Conservation (phyloP, 2,113 vertebrate genomes). For the Mionectes macconnelli region DNA sequence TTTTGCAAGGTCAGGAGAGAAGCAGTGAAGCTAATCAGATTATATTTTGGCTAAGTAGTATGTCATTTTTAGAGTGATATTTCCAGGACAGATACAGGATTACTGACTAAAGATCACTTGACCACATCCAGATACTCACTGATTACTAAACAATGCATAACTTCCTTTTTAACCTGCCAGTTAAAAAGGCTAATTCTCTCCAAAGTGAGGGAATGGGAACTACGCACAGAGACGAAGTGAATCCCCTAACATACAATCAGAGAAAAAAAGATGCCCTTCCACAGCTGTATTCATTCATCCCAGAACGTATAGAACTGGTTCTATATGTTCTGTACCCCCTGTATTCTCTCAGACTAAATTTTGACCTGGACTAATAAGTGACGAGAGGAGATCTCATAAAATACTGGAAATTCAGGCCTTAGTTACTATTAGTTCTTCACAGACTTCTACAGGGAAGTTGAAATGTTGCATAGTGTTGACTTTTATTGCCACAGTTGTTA, state of each 20-base stretch:
- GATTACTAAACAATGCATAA: background rate
- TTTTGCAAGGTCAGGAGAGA: background rate
- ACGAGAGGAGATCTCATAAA: background rate
- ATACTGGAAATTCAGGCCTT: background rate
- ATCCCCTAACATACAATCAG: background rate
- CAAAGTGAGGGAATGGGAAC: background rate
- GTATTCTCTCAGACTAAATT: background rate
- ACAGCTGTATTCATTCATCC: background rate
- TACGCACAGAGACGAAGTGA: background rate
- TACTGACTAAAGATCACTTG: background rate
- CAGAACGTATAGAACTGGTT: background rate
- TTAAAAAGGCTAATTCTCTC: background rate
- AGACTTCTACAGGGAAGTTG: background rate
- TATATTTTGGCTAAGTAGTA: background rate
- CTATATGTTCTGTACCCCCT: background rate
- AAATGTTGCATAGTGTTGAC: background rate
- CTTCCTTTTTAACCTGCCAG: background rate
- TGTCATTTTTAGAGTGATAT: background rate
- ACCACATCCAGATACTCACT: background rate
- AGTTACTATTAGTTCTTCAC: background rate
- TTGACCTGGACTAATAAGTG: background rate
- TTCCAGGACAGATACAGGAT: background rate
- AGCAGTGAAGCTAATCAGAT: background rate
- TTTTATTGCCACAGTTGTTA: background rate
- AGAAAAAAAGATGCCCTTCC: background rate